Conservation (phyloP, 1,140 invertebrate species). For the Bombus cullumanus region DNA sequence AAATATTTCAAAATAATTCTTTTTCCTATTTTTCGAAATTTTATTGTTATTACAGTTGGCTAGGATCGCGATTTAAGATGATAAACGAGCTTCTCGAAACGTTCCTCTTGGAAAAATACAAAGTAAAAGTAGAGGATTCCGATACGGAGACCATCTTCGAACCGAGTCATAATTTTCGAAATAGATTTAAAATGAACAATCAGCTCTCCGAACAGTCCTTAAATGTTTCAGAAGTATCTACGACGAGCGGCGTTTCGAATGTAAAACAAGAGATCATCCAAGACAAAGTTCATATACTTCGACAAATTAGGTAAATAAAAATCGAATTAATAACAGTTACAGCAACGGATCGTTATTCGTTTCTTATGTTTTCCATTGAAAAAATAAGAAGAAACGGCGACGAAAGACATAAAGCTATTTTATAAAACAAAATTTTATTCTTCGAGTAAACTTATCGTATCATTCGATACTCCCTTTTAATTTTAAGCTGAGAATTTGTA, state of each 20-base stretch:
- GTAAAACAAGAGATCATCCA: not conserved
- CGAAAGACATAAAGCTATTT: too few species aligned
- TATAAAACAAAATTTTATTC: too few species aligned
- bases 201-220: accelerated
- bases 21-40: too few species aligned
- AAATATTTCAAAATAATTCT: too few species aligned
- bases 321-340: not conserved
- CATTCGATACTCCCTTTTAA: accelerated
- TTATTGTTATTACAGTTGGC: conserved; percentile 4
- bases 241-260: accelerated
- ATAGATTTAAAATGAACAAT: not conserved
- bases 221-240: accelerated
- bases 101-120: not conserved
- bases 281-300: not conserved
- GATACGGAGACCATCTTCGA: not conserved
- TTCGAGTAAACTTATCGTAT: too few species aligned
- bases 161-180: not conserved
- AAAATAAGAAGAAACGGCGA: accelerated
- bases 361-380: accelerated
- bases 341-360: accelerated
- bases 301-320: conserved; percentile 13
- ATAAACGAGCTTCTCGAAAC: conserved; percentile 28
- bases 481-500: too few species aligned
- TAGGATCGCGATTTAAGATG: conserved; percentile 31
- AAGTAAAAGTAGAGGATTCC: not conserved